Base-by-base conservation (phyloP, 1,140 invertebrate species). In the Bicyclus anynana region DNA sequence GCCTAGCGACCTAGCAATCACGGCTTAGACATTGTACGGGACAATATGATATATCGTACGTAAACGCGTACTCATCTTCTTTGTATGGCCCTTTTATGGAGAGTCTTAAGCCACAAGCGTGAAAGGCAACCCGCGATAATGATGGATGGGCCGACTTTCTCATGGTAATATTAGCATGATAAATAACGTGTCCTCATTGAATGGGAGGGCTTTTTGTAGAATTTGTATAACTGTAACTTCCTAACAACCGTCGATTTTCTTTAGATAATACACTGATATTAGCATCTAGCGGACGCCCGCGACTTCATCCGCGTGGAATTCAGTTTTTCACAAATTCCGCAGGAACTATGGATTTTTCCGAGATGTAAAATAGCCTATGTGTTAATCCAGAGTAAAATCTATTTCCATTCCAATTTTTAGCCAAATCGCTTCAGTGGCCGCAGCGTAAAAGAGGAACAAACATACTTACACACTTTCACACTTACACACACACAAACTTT, bases 81-180 rank as follows among this genome's bases (percentile, higher is more conserved):
- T 44, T 44, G 40, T 44, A 44, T 44, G 20, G 40, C 16, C 40
- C 17, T 44, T 44, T 44, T 44, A 44, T 44, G 40, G 20, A 44
- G 17, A 12, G 44, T 44, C 37, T 14, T 18, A 52, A 44, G 40
- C 51, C 40, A 1, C 21, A 51, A 42, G 55, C 49, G 54, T 57
- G 49, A 59, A 52, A 59, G 29, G 40, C 16, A 46, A 33, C 56
- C 51, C 56, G 40, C 27, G 27, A 47, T 59, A 59, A 59, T 59
- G 49, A 59, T 59, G 29, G 56, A 59, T 59, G 56, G 42, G 26
- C 49, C 49, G 49, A 52, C 56, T 59, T 59, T 59, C 49, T 59
- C 40, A 59, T 59, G 56, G 56, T 59, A 59, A 59, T 59, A 59
- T 59, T 53, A 59, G 56, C 51, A 59, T 59, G 56, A 59, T 52